Conservation (phyloP, 2,113 vertebrate genomes). For the Rynchops niger region DNA sequence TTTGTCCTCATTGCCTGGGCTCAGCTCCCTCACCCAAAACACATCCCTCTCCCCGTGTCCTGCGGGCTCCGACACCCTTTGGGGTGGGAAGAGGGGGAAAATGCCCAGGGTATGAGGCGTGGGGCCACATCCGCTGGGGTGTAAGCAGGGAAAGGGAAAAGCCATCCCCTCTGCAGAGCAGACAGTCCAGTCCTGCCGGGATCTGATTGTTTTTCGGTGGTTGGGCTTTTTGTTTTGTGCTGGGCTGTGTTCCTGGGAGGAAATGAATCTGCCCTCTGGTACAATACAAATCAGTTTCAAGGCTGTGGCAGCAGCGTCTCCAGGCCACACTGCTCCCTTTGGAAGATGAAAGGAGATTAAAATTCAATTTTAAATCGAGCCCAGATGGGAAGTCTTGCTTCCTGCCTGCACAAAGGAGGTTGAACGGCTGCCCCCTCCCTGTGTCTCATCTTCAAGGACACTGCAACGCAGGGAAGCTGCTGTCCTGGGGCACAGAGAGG, state of each 20-base stretch:
- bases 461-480: neutral
- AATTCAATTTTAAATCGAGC: conserved; percentile 57
- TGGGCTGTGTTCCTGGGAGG: conserved; percentile 56
- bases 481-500: neutral
- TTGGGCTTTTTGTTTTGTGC: conserved; percentile 51
- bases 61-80: fast-evolving
- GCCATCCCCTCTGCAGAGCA: neutral
- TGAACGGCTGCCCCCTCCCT: conserved; percentile 27
- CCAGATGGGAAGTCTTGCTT: conserved; percentile 64
- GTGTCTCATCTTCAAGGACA: conserved; percentile 27
- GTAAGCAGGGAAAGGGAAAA: neutral
- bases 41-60: neutral
- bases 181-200: neutral
- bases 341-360: conserved; percentile 66
- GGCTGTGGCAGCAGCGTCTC: conserved; percentile 50
- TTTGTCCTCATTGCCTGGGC: neutral
- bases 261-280: conserved; percentile 52
- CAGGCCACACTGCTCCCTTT: conserved; percentile 30
- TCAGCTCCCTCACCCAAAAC: neutral
- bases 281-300: conserved; percentile 59
- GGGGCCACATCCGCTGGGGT: neutral
- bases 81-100: neutral
- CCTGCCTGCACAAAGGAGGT: conserved; percentile 51
- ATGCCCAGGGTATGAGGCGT: neutral
- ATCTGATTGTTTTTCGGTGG: neutral